Conservation (phyloP, 2,888 invertebrate genomes). For the Pandemis cinnamomeana region DNA sequence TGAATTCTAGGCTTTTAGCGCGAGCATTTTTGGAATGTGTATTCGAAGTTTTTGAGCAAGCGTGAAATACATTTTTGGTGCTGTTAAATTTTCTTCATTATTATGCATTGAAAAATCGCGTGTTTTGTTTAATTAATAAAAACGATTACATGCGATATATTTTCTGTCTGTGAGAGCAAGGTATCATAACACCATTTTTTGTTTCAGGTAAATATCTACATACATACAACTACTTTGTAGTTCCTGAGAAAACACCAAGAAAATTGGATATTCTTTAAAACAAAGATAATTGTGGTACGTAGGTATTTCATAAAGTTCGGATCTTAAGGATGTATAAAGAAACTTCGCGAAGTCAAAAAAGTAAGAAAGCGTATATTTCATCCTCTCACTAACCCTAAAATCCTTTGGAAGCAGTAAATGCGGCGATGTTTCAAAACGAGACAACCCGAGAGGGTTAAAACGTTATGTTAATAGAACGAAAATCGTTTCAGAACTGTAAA, state of each 20-base stretch:
- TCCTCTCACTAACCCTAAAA: constrained; percentile 36
- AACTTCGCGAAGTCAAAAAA: constrained; percentile 46
- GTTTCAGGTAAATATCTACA: constrained; percentile 59
- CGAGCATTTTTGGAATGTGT: background rate
- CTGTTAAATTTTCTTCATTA: background rate
- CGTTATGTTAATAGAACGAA: constrained; percentile 71
- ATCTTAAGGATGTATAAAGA: constrained; percentile 15
- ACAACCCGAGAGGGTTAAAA: constrained; percentile 67
- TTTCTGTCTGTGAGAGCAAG: background rate
- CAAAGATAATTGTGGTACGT: background rate
- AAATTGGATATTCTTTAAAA: constrained; percentile 1
- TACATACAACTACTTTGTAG: background rate
- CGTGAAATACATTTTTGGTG: background rate
- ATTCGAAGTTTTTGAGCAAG: background rate
- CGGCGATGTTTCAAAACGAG: constrained; percentile 68
- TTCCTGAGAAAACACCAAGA: background rate
- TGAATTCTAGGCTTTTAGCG: constrained; percentile 35
- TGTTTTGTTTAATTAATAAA: background rate
- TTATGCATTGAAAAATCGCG: background rate
- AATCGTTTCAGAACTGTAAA: constrained; percentile 72
- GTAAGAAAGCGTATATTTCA: constrained; percentile 45
- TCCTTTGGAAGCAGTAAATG: constrained; percentile 49
- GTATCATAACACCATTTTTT: constrained; percentile 43
- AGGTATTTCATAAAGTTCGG: background rate
- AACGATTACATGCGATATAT: background rate